These are phyloP conservation scores for Tachysurus vachellii DNA, from an alignment of 2,113 vertebrate species.

Conservation along the genomic window DNA sequence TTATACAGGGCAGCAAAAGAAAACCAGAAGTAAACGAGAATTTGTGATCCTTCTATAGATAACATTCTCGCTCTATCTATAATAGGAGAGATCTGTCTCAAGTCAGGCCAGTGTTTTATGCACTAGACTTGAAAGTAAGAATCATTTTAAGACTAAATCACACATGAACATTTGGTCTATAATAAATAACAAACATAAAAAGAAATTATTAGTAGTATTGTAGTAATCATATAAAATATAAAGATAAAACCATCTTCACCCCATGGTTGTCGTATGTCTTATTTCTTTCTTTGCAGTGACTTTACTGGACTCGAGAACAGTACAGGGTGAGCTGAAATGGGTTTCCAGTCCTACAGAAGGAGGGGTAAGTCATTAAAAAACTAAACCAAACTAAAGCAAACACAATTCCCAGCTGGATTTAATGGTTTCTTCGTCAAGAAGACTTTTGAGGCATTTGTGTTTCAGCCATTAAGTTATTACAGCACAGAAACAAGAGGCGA, in stretches of 20 bases:
- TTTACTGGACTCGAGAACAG: slow-evolving; percentile 94
- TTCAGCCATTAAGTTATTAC: background rate
- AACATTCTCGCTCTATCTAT: background rate
- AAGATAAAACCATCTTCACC: background rate
- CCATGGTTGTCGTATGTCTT: background rate
- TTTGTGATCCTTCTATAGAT: background rate
- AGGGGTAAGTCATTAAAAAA: slow-evolving; percentile 86
- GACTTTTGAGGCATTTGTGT: background rate
- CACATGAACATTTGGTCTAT: background rate
- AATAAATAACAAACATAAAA: background rate
- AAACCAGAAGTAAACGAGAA: background rate
- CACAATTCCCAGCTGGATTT: background rate
- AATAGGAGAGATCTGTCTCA: background rate
- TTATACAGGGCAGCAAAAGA: background rate
- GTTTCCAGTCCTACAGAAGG: slow-evolving; percentile 94
- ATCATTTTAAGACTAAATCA: background rate
- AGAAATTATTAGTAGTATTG: background rate
- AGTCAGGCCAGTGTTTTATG: background rate
- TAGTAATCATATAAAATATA: background rate
- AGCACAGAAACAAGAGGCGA: background rate
- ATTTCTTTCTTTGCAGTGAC: slow-evolving; percentile 79
- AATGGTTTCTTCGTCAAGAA: background rate
- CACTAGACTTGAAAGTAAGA: background rate
- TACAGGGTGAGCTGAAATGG: slow-evolving; percentile 97
- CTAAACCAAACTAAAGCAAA: background rate